phyloP scores from a whole-genome alignment of 2,888 invertebrate genomes.

The Coecobrya sp. region DNA sequence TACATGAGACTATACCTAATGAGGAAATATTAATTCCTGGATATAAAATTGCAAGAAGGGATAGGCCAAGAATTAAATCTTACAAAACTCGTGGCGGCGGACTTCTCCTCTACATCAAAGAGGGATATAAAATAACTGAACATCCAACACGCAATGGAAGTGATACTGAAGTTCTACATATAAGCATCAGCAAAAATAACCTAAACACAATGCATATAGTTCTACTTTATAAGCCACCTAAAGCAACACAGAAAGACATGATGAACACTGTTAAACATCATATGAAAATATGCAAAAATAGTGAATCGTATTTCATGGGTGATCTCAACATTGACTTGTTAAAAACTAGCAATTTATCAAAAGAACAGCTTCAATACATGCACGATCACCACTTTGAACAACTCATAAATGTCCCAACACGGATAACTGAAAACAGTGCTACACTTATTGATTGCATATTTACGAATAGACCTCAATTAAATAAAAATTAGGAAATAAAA shows the following conservation, averaged over 20 bases:
- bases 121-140: neutral
- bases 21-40: conserved; percentile 48
- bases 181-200: neutral
- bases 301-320: neutral
- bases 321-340: conserved; percentile 12
- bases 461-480: neutral
- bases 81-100: conserved; percentile 35
- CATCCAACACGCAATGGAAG: too few relatives aligned
- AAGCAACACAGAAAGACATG: neutral
- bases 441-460: conserved; percentile 11
- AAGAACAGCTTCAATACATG: conserved; percentile 28
- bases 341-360: neutral
- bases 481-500: neutral
- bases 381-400: neutral
- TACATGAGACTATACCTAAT: neutral
- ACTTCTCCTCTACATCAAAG: conserved; percentile 1
- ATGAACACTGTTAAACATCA: neutral
- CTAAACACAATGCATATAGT: neutral
- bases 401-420: neutral
- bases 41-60: neutral
- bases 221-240: conserved; percentile 47
- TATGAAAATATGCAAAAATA: neutral
- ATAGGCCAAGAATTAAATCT: neutral
- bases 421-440: neutral
- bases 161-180: neutral